These are phyloP conservation scores for Autographa pulchrina DNA, from an alignment of 2,888 invertebrate genomes.

Conservation along the genomic window DNA sequence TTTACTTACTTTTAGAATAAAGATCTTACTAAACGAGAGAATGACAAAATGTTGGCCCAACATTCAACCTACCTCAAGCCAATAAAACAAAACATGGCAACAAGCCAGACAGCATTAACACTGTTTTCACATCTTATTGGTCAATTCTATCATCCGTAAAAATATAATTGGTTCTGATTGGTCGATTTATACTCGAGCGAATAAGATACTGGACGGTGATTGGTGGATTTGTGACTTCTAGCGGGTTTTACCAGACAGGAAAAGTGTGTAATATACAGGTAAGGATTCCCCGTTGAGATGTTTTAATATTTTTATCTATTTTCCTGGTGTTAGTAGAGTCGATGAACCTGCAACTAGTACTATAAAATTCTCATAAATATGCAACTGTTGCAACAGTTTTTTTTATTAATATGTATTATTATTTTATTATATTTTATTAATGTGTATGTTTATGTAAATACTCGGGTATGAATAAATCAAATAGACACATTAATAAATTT, in stretches of 20 bases:
- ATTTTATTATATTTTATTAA: no score
- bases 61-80: not conserved
- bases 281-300: constrained; percentile 23
- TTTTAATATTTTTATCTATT: no score
- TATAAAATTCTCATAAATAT: no score
- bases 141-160: not conserved
- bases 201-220: not conserved
- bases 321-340: no score
- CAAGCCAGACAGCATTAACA: not conserved
- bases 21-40: no score
- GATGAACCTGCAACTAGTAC: no score
- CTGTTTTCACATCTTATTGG: constrained; percentile 11
- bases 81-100: not conserved
- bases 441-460: no score
- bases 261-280: constrained; percentile 9
- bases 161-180: constrained; percentile 18
- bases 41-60: not conserved
- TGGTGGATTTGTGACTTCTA: not conserved
- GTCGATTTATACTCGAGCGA: constrained; percentile 2
- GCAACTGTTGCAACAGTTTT: no score
- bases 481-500: no score
- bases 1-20: no score
- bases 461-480: no score
- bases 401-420: no score
- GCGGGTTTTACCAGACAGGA: constrained; percentile 33